Evolutionary conservation across 1,140 invertebrate genomes (phyloP).

Genomic region (Pissodes strobi): DNA sequence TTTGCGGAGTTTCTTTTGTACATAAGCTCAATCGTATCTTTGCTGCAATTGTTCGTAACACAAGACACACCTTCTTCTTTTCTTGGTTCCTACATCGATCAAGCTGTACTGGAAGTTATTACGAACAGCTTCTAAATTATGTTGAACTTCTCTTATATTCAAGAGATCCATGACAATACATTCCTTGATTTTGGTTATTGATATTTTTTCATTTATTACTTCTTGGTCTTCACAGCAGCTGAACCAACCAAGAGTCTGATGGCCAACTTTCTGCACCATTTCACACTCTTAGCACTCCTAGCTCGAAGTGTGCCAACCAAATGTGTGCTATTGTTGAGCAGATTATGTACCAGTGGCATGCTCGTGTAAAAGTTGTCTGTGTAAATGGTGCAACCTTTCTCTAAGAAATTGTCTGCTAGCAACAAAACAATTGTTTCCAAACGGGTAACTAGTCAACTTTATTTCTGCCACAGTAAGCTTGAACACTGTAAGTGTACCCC

Average conservation of each 20-base stretch:
- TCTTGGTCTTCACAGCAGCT: slow-evolving; percentile 13
- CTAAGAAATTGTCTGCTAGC: slow-evolving; percentile 20
- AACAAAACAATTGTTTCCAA: slow-evolving; percentile 7
- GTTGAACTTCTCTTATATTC: no score
- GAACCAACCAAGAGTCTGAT: slow-evolving; percentile 41
- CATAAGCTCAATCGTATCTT: no score
- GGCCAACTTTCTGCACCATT: slow-evolving; percentile 52
- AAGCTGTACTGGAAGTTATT: no score
- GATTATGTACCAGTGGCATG: slow-evolving; percentile 53
- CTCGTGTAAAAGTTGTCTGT: slow-evolving; percentile 54
- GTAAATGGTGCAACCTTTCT: slow-evolving; percentile 28
- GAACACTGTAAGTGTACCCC: slow-evolving; percentile 51
- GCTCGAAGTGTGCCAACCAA: slow-evolving; percentile 55
- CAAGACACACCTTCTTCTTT: no score
- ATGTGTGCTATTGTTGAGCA: slow-evolving; percentile 56
- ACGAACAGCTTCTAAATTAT: no score
- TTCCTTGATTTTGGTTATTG: slow-evolving; percentile 10
- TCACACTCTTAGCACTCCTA: slow-evolving; percentile 36
- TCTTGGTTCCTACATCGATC: no score
- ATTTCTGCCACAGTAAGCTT: no score
- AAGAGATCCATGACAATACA: neutral
- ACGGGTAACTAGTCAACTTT: neutral
- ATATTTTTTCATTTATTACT: slow-evolving; percentile 4
- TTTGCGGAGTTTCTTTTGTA: no score
- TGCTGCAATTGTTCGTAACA: no score